Conservation (phyloP, 2,113 vertebrate genomes). For the Cebidichthys violaceus region DNA sequence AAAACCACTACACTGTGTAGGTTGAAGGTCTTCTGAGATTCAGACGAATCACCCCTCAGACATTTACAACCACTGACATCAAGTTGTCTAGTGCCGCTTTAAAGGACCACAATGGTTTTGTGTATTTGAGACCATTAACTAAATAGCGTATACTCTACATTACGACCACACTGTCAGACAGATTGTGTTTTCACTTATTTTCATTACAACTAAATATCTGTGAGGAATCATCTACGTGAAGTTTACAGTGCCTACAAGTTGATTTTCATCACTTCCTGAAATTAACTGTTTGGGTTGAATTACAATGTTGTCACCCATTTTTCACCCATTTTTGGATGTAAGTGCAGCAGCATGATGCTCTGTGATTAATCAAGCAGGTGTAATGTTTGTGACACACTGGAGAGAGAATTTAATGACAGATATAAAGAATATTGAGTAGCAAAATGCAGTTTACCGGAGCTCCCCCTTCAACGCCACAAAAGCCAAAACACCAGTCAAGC, state of each 20-base stretch:
- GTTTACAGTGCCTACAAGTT: background rate
- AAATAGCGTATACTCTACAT: background rate
- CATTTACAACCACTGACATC: background rate
- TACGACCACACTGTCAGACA: background rate
- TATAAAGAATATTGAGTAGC: background rate
- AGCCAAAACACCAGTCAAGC: background rate
- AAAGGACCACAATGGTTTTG: constrained; percentile 1
- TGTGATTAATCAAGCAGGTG: background rate
- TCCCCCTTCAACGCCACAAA: background rate
- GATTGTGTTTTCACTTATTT: background rate
- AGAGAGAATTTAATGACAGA: background rate
- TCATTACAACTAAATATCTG: background rate
- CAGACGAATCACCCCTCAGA: background rate
- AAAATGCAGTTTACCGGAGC: background rate
- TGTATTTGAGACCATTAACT: background rate
- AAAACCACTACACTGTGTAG: background rate
- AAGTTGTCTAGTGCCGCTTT: background rate
- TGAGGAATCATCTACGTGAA: background rate
- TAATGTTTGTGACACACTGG: background rate
- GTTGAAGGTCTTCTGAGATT: background rate
- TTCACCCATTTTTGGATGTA: too few species aligned
- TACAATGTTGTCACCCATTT: too few species aligned
- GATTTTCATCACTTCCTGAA: background rate
- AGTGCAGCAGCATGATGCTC: background rate
- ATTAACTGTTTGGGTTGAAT: background rate